Base-by-base conservation (phyloP, 2,113 vertebrate species). In the Burhinus bistriatus region DNA sequence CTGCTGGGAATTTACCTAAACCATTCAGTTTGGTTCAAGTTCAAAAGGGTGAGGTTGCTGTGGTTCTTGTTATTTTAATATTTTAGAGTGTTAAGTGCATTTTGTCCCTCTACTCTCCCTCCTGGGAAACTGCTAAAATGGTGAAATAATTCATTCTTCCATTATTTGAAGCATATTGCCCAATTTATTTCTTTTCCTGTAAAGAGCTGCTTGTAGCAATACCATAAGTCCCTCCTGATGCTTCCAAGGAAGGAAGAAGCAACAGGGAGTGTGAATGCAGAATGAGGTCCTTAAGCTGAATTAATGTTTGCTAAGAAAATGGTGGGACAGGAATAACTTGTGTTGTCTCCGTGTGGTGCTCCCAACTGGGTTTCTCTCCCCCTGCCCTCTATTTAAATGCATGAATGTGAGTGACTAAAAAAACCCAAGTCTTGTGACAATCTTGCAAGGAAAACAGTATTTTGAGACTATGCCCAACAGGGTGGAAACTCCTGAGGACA, bases 71-170 rank as follows among this genome's bases (percentile, higher is more conserved):
- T 86, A 83, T 88, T 94, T 92, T 80, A 88, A 85, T 93, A 90
- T 91, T 94, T 96, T 26, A 83, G 75, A 94, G 90, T 72, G 75
- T 93, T 96, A 95, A 96, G 68, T 96, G 82, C 87, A 58, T 96
- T 96, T 92, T 96, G 54, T 70, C 75, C 82, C 78, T 92, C 52
- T 5, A 65, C 30, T 49, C 44, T 69, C 49, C 62, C 93, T 90
- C 93, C 73, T 20, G 62, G 93, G 85, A 83, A 94, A 72, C 44
- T 59, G 44, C 70, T 87, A 61, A 95, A 93, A 92, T 83, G 82
- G 42, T 92, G 95, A 93, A 96, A 96, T 96, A 85, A 73, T 93
- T 90, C 73, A 88, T 96, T 96, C 87, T 94, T 93, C 72, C 77
- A 87, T 84, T 95, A 87, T 96, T 94, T 95, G 69, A 78, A 91